These are phyloP conservation scores for Drosophila erecta DNA, from an alignment of 1,140 invertebrate genomes.

Conservation along the genomic window DNA sequence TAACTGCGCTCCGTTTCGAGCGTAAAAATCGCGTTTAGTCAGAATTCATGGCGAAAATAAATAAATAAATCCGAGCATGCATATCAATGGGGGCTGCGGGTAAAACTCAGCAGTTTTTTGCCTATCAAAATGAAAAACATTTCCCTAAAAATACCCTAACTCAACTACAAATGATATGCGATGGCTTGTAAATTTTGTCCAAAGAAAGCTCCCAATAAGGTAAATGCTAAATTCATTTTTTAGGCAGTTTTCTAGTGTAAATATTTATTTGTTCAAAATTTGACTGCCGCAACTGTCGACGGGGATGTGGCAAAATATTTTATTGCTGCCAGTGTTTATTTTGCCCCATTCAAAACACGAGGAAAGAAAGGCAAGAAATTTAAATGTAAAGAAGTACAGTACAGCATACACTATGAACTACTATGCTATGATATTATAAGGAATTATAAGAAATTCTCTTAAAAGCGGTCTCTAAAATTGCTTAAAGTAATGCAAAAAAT, in stretches of 20 bases:
- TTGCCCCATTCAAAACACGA: too few species aligned
- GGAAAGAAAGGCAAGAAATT: too few species aligned
- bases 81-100: conserved; percentile 1
- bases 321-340: conserved; percentile 9
- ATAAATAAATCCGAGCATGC: conserved; percentile 25
- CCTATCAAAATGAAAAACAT: neutral
- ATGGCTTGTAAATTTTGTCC: neutral
- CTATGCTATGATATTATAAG: too few species aligned
- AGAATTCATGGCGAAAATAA: conserved; percentile 34
- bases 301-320: conserved; percentile 24
- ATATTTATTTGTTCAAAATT: neutral
- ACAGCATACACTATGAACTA: neutral
- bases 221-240: neutral
- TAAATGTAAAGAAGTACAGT: neutral
- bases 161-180: neutral
- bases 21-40: conserved; percentile 55
- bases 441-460: too few species aligned
- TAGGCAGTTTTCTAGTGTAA: conserved; percentile 3
- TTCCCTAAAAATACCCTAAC: conserved; percentile 10
- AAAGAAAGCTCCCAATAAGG: neutral
- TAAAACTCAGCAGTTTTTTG: neutral
- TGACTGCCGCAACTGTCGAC: conserved; percentile 2
- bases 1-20: conserved; percentile 37
- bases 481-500: neutral
- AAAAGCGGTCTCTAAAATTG: too few species aligned